Percentiles rank a stretch among this genome's conserved stretches.
Conservation (phyloP, 2,888 invertebrate species). For the Ormia ochracea region DNA sequence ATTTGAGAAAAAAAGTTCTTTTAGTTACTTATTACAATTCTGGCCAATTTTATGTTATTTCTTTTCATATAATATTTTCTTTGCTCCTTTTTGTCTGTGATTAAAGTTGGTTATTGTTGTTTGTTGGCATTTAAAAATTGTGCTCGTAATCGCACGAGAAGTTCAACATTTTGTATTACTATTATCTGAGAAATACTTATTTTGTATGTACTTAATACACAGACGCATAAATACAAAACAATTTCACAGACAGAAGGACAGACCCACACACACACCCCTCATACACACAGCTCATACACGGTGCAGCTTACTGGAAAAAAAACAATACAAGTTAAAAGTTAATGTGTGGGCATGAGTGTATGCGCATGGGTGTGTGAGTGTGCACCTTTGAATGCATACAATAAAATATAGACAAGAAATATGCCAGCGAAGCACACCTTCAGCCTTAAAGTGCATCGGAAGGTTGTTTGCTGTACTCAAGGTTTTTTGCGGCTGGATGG, state of each 20-base stretch:
- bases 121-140: constrained; percentile 44
- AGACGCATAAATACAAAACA: neutral
- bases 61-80: neutral
- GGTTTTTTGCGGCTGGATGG: constrained; percentile 76
- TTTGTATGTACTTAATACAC: constrained; percentile 6
- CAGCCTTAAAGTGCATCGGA: constrained; percentile 71
- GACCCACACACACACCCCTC: constrained; percentile 4
- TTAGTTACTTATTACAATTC: constrained; percentile 3
- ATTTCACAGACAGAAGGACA: neutral
- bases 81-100: constrained; percentile 22
- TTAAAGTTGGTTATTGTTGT: constrained; percentile 48
- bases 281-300: constrained; percentile 1
- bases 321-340: neutral
- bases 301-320: neutral
- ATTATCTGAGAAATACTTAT: constrained; percentile 36
- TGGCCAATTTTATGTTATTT: neutral
- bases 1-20: constrained; percentile 18
- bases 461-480: constrained; percentile 75
- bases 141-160: neutral
- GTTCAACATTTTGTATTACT: neutral
- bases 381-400: constrained; percentile 5
- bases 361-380: neutral
- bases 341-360: neutral
- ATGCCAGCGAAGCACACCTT: constrained; percentile 69
- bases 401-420: constrained; percentile 41